A percentile compares a stretch with the other conserved stretches of the same genome.
Conservation (phyloP, 2,113 vertebrate genomes). For the Gymnogyps californianus region DNA sequence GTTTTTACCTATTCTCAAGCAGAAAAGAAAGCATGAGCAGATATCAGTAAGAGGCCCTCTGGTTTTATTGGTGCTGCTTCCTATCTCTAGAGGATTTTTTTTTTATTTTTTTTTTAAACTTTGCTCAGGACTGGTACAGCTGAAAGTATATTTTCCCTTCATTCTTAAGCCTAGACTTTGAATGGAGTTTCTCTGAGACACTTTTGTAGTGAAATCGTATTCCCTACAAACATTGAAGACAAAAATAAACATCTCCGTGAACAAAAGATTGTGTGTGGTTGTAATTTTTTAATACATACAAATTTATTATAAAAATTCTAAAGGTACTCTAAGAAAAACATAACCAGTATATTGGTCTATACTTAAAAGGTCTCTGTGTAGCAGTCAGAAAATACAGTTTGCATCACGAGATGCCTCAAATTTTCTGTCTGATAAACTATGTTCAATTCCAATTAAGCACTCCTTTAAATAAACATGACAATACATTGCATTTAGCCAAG, state of each 20-base stretch:
- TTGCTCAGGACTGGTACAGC: slow-evolving; percentile 67
- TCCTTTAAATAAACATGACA: background rate
- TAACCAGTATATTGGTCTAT: background rate
- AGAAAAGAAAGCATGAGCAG: slow-evolving; percentile 40
- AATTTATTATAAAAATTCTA: background rate
- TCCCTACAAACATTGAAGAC: slow-evolving; percentile 57
- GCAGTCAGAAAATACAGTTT: background rate
- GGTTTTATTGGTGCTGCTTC: slow-evolving; percentile 64
- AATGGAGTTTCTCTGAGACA: slow-evolving; percentile 69
- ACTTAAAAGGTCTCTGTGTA: background rate
- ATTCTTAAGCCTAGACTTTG: slow-evolving; percentile 64
- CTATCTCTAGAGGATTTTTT: slow-evolving; percentile 40
- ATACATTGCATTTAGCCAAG: background rate
- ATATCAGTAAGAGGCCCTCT: slow-evolving; percentile 40
- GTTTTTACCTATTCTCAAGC: slow-evolving; percentile 39
- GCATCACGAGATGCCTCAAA: background rate
- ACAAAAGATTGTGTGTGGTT: slow-evolving; percentile 42
- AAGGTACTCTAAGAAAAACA: background rate
- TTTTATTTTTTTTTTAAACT: slow-evolving; percentile 27
- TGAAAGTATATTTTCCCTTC: slow-evolving; percentile 66
- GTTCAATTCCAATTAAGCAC: background rate
- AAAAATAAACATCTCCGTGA: slow-evolving; percentile 63
- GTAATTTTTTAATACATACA: slow-evolving; percentile 22
- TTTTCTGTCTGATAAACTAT: background rate
- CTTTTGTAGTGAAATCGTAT: slow-evolving; percentile 66